These are phyloP conservation scores for Dreissena polymorpha DNA, from an alignment of 1,140 invertebrate genomes.

Conservation along the genomic window DNA sequence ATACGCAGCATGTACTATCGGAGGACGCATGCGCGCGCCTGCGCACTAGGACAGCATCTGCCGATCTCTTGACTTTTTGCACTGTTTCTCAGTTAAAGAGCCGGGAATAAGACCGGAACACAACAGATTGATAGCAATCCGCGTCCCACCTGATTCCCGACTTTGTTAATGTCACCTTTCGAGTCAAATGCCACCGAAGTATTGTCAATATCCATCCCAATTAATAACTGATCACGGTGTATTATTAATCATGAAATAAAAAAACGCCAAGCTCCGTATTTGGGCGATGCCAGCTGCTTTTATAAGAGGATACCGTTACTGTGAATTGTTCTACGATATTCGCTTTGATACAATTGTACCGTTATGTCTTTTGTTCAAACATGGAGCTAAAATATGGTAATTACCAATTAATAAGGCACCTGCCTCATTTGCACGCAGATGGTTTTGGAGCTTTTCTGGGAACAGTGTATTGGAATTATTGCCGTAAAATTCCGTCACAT, in stretches of 20 bases:
- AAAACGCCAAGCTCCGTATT: neutral
- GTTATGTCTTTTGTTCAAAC: conserved; percentile 41
- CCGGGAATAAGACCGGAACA: neutral
- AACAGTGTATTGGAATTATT: conserved; percentile 12
- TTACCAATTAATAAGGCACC: conserved; percentile 47
- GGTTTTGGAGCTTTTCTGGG: neutral
- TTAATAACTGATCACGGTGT: conserved; percentile 46
- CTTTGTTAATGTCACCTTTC: neutral
- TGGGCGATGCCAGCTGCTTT: conserved; percentile 31
- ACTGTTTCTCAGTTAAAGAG: neutral
- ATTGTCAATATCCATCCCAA: conserved; percentile 48
- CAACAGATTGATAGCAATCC: conserved; percentile 32
- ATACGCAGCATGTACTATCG: no score
- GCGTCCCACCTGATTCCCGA: conserved; percentile 19
- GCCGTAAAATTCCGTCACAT: conserved; percentile 12
- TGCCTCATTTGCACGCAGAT: conserved; percentile 32
- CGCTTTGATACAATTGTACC: conserved; percentile 10
- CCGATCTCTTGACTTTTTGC: neutral
- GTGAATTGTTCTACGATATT: neutral
- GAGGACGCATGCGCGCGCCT: neutral
- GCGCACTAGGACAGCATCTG: conserved; percentile 3
- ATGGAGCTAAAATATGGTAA: conserved; percentile 35
- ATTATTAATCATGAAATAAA: conserved; percentile 13
- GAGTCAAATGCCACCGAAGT: conserved; percentile 15
- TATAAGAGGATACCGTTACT: neutral